Conservation (phyloP, 2,113 vertebrate genomes). For the Actenoides lindsayi region DNA sequence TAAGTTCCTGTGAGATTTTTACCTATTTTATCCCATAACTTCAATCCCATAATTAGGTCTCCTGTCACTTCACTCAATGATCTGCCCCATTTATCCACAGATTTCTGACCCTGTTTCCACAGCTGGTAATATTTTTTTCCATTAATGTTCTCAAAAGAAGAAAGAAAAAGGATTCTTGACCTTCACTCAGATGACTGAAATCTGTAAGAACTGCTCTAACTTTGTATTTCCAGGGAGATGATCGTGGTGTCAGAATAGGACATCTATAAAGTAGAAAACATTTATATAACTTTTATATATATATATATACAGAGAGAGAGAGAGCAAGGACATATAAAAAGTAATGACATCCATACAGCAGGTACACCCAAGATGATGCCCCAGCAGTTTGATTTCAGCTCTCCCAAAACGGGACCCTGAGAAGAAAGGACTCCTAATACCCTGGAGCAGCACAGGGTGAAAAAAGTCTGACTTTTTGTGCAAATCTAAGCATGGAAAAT, state of each 20-base stretch:
- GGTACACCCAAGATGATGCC: background rate
- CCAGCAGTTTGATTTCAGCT: rapidly evolving
- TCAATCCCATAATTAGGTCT: conserved; percentile 61
- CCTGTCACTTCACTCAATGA: background rate
- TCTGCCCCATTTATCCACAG: conserved; percentile 11
- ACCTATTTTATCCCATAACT: conserved; percentile 29
- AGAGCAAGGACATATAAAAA: background rate
- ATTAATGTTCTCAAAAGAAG: background rate
- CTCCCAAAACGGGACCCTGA: background rate
- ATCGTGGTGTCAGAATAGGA: background rate
- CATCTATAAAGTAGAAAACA: background rate
- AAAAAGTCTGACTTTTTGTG: background rate
- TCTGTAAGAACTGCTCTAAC: background rate
- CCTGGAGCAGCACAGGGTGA: background rate
- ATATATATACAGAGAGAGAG: background rate
- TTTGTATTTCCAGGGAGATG: background rate
- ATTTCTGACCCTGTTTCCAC: conserved; percentile 52
- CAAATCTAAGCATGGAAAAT: background rate
- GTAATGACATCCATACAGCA: background rate
- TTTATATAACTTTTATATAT: background rate
- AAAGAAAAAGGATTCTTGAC: background rate
- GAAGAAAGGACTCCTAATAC: background rate
- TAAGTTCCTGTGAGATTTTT: conserved; percentile 45
- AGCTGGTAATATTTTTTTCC: conserved; percentile 11
- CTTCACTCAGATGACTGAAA: conserved; percentile 19